These are phyloP conservation scores for Hiodon tergisus DNA, from an alignment of 2,113 vertebrate species.

Conservation along the genomic window DNA sequence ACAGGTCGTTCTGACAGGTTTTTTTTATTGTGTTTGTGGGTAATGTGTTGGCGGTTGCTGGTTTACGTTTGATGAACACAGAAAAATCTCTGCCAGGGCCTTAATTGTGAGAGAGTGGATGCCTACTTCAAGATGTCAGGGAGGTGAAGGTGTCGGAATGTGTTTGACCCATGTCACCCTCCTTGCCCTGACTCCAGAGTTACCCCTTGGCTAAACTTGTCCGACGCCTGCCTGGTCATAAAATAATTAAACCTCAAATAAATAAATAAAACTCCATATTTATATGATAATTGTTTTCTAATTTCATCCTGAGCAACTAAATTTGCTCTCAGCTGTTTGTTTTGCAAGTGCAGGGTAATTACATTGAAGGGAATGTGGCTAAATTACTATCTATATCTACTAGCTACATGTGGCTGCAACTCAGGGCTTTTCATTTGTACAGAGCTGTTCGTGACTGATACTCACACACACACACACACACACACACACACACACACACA, in stretches of 20 bases:
- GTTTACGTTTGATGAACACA: no score
- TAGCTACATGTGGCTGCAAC: slow-evolving; percentile 3
- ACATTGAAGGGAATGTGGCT: slow-evolving; percentile 25
- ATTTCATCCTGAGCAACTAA: slow-evolving; percentile 25
- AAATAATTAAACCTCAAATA: slow-evolving; percentile 24
- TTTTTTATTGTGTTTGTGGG: no score
- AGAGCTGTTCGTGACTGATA: not conserved
- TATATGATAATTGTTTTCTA: slow-evolving; percentile 27
- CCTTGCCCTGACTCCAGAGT: no score
- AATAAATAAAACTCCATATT: slow-evolving; percentile 19
- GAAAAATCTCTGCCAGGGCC: no score
- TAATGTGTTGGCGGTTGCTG: no score
- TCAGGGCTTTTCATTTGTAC: not conserved
- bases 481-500: slow-evolving; percentile 1
- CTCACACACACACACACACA: not conserved
- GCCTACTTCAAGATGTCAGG: no score
- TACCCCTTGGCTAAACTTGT: no score
- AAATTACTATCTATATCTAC: slow-evolving; percentile 29
- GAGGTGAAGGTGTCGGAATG: no score
- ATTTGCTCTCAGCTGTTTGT: slow-evolving; percentile 24
- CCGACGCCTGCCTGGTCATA: slow-evolving; percentile 10
- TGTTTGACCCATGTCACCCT: no score
- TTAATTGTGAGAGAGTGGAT: no score
- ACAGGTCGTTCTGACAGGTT: no score
- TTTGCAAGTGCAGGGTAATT: slow-evolving; percentile 28